Percentiles rank a stretch among this genome's conserved stretches.
Conservation (phyloP, 2,888 invertebrate species). For the Octodonta nipae region DNA sequence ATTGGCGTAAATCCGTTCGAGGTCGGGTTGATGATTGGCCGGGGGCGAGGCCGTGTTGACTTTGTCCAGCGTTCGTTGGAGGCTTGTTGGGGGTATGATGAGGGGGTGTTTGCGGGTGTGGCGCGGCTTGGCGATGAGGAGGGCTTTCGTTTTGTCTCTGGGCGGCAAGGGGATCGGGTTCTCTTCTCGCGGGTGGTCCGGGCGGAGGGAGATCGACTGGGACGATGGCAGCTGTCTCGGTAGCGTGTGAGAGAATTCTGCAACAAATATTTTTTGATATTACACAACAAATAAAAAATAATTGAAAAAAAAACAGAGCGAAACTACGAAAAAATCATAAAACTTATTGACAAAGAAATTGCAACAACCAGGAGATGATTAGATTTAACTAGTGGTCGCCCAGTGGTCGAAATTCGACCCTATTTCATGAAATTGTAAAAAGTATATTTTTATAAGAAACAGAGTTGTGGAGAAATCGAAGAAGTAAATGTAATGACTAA, state of each 20-base stretch:
- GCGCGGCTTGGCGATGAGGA: conserved; percentile 51
- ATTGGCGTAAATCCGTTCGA: conserved; percentile 27
- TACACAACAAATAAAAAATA: too few relatives aligned
- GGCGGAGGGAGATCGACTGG: conserved; percentile 11
- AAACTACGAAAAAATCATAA: background rate
- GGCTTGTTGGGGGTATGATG: conserved; percentile 52
- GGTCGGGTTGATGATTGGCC: too few relatives aligned
- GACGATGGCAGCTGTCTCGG: conserved; percentile 16
- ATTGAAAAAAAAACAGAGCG: background rate
- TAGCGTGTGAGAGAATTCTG: conserved; percentile 15
- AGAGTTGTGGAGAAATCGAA: too few relatives aligned
- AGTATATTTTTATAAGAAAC: too few relatives aligned
- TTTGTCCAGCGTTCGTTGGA: conserved; percentile 49
- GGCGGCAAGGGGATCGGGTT: conserved; percentile 72
- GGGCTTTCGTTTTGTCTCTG: conserved; percentile 51
- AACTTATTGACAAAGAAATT: too few relatives aligned
- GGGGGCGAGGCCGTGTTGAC: conserved; percentile 38
- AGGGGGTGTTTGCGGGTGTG: conserved; percentile 73
- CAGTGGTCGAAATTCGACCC: too few relatives aligned
- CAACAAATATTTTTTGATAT: too few relatives aligned
- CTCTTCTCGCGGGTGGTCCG: conserved; percentile 23
- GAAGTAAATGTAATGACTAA: too few relatives aligned
- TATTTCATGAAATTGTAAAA: too few relatives aligned
- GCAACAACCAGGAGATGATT: too few relatives aligned
- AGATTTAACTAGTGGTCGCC: too few relatives aligned